Evolutionary conservation across 2,797 vertebrate species (phyloP).

Genomic region (Choloepus didactylus): DNA sequence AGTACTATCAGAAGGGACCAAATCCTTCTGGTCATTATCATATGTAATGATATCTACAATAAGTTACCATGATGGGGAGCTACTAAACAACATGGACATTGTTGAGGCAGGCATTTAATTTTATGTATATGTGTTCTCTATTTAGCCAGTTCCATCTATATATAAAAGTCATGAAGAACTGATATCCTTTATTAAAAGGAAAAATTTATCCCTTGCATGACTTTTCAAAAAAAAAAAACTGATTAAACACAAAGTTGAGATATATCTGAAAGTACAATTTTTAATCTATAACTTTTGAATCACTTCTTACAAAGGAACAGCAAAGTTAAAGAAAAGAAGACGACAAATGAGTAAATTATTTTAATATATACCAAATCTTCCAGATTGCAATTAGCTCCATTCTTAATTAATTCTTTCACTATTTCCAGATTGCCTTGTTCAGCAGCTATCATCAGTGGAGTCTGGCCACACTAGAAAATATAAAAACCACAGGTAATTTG

Average conservation of each 20-base stretch:
- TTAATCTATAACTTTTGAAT: neutral
- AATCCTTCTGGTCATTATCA: neutral
- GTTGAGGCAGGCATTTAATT: neutral
- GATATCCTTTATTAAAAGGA: neutral
- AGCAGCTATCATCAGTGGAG: constrained; percentile 96
- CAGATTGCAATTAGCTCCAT: constrained; percentile 97
- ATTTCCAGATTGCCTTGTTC: constrained; percentile 98
- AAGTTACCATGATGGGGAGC: neutral
- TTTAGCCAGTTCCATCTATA: neutral
- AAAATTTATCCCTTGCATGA: neutral
- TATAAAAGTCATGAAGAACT: neutral
- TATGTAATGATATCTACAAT: neutral
- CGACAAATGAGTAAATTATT: neutral
- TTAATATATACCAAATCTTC: constrained; percentile 94
- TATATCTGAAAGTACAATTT: neutral
- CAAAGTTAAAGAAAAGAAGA: neutral
- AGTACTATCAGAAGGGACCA: neutral
- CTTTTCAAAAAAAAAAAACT: neutral
- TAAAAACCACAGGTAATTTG: neutral
- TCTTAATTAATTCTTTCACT: constrained; percentile 95
- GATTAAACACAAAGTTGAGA: neutral
- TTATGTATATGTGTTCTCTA: neutral
- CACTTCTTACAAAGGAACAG: neutral
- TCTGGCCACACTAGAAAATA: constrained; percentile 95
- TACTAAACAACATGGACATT: neutral